Evolutionary conservation across 2,888 invertebrate genomes (phyloP), one percentile per base, ranked within the genome.

Genomic region (Cephalotes varians): DNA sequence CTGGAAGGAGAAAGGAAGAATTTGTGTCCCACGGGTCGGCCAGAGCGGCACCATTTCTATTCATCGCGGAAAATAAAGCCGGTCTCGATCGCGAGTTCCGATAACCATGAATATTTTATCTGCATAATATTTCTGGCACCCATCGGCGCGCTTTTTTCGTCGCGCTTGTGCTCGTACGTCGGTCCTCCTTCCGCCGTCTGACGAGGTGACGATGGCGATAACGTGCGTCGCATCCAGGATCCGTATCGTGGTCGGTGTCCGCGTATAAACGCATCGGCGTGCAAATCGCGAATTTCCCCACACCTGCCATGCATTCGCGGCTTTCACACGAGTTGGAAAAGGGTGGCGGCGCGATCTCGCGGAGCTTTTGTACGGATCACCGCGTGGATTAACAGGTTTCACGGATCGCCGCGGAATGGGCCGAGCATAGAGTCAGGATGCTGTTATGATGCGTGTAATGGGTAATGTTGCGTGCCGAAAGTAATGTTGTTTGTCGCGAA

Each of bases 61-160:
- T 93, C 93, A 92, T 92, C 92, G 85, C 83, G 89, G 86, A 91
- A 93, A 92, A 93, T 92, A 93, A 93, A 92, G 91, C 91, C 92
- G 90, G 85, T 87, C 85, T 88, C 90, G 93, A 93, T 93, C 92
- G 89, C 85, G 87, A 90, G 89, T 90, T 86, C 86, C 92, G 93
- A 93, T 93, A 92, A 88, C 91, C 88, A 92, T 92, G 93, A 93
- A 93, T 93, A 93, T 93, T 91, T 92, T 91, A 92, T 92, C 91
- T 85, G 91, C 91, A 92, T 92, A 93, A 89, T 89, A 90, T 89
- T 85, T 85, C 86, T 60, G n/a, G 62, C 84, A 56, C 60, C 62
- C 51, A 34, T 54, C 72, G 37, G 67, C 25, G 49, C 40, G 49
- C 64, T 28, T 44, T 65, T 72, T 62, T 37, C 60, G 40, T 69